Percentiles rank a stretch among this genome's conserved stretches.
Evolutionary conservation across 92 coral and sea anemone genomes (phyloP).

Genomic region (Epizoanthus scotinus): DNA sequence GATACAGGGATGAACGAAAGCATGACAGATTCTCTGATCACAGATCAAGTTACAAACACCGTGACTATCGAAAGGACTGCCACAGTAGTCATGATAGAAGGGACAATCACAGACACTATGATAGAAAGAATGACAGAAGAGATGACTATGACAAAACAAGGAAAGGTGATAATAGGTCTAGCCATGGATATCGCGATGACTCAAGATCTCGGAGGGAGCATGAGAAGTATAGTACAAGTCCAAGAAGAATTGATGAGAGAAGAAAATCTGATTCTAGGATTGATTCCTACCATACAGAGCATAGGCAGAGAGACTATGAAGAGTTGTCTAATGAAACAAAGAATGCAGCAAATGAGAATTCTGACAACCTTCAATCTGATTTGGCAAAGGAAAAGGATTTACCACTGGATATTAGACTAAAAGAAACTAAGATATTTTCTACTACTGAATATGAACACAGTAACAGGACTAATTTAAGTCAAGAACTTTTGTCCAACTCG

Average conservation of each 20-base stretch:
- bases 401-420: not conserved
- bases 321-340: not conserved
- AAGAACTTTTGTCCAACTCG: slow-evolving; percentile 9
- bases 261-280: slow-evolving; percentile 41
- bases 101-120: slow-evolving; percentile 56
- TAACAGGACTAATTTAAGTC: not conserved
- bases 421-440: not conserved
- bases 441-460: not conserved
- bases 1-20: slow-evolving; percentile 64
- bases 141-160: slow-evolving; percentile 76
- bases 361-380: not conserved
- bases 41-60: slow-evolving; percentile 66
- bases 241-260: slow-evolving; percentile 47
- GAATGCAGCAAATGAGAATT: not conserved
- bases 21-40: slow-evolving; percentile 66
- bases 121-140: slow-evolving; percentile 66
- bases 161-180: slow-evolving; percentile 58
- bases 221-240: slow-evolving; percentile 46
- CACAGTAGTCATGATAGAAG: slow-evolving; percentile 60
- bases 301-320: slow-evolving; percentile 41
- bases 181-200: slow-evolving; percentile 64
- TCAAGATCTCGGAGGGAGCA: slow-evolving; percentile 74
- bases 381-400: slow-evolving; percentile 4
- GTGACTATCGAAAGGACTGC: slow-evolving; percentile 54
- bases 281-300: slow-evolving; percentile 46